Percentiles rank a stretch among this genome's conserved stretches.
phyloP scores from a whole-genome alignment of 2,888 invertebrate genomes.

The Diadegma fenestrale region DNA sequence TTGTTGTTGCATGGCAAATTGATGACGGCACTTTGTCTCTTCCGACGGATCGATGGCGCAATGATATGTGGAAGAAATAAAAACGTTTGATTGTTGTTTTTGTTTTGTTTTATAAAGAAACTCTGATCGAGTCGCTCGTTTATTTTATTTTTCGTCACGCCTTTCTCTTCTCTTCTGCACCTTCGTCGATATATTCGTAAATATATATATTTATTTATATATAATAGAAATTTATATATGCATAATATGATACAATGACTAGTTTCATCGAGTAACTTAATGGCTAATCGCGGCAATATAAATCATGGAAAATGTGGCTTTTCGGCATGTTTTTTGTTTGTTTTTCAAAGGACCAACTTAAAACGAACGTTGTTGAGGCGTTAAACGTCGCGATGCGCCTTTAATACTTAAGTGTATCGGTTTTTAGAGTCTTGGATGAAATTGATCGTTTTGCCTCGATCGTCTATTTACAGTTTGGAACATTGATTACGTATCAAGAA shows the following conservation, averaged over 20 bases:
- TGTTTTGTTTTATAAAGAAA: constrained; percentile 56
- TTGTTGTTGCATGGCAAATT: constrained; percentile 19
- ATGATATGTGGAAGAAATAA: constrained; percentile 35
- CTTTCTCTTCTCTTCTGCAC: constrained; percentile 71
- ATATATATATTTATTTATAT: constrained; percentile 72
- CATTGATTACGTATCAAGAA: constrained; percentile 43
- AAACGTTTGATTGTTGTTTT: constrained; percentile 1
- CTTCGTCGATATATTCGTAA: constrained; percentile 70
- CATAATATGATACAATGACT: constrained; percentile 76
- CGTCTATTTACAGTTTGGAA: constrained; percentile 59
- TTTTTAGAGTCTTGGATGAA: constrained; percentile 40
- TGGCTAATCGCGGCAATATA: constrained; percentile 61
- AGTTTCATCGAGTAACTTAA: constrained; percentile 74
- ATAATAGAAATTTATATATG: constrained; percentile 70
- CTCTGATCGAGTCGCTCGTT: constrained; percentile 69
- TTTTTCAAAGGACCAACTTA: constrained; percentile 55
- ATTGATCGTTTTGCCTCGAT: constrained; percentile 27
- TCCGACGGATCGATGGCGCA: constrained; percentile 43
- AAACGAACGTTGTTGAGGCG: constrained; percentile 32
- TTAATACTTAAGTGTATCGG: constrained; percentile 59
- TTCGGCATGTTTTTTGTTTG: constrained; percentile 9
- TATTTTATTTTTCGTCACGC: constrained; percentile 57
- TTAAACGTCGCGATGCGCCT: constrained; percentile 23
- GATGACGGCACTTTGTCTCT: constrained; percentile 40
- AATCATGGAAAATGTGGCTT: constrained; percentile 41